Conservation (phyloP, 2,113 vertebrate species). For the Neoarius graeffei region DNA sequence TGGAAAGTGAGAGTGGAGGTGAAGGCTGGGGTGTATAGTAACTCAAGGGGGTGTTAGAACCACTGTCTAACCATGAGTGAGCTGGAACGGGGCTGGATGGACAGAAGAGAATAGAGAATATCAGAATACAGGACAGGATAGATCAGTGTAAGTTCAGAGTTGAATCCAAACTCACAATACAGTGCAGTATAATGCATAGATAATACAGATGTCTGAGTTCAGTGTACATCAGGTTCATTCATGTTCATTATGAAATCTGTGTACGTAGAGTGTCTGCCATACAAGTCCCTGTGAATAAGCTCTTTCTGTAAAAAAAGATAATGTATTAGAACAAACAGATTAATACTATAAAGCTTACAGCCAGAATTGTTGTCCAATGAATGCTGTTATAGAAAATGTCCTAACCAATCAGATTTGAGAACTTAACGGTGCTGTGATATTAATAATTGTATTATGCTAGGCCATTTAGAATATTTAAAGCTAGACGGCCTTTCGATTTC, state of each 20-base stretch:
- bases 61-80: conserved; percentile 60
- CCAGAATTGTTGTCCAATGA: neutral
- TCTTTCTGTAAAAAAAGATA: neutral
- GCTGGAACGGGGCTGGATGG: conserved; percentile 61
- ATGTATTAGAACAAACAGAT: neutral
- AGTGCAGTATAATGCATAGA: neutral
- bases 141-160: neutral
- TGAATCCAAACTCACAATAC: neutral
- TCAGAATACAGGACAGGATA: neutral
- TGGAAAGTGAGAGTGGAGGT: conserved; percentile 65
- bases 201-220: neutral
- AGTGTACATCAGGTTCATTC: neutral
- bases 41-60: conserved; percentile 60
- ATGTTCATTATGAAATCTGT: neutral
- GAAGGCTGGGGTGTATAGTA: conserved; percentile 61
- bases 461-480: neutral
- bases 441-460: neutral
- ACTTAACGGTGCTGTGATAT: neutral
- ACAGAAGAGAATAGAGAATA: neutral
- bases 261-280: neutral
- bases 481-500: no score
- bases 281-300: neutral
- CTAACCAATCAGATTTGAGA: neutral
- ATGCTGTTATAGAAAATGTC: neutral
- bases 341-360: neutral